Evolutionary conservation across 2,113 vertebrate species (phyloP).

Genomic region (Electrona antarctica): DNA sequence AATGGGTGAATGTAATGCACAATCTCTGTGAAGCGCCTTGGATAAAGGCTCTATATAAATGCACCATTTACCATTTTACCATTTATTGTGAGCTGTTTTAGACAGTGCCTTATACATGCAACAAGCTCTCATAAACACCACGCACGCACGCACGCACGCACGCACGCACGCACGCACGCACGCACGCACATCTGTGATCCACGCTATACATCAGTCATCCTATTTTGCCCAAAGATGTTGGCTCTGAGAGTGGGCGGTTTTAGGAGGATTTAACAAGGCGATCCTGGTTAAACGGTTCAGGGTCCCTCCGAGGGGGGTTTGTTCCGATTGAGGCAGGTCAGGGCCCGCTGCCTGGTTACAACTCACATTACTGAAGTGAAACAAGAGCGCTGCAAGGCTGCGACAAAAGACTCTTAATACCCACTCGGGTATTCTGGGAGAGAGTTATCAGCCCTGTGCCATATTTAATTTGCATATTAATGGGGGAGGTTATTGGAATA

Average conservation of each 20-base stretch:
- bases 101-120: not conserved
- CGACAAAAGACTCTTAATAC: constrained; percentile 53
- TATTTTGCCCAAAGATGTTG: constrained; percentile 40
- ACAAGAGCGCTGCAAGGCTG: constrained; percentile 47
- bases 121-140: not conserved
- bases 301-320: constrained; percentile 30
- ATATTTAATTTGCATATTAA: constrained; percentile 46
- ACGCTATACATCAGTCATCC: constrained; percentile 25
- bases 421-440: constrained; percentile 44
- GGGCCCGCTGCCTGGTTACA: constrained; percentile 47
- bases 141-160: constrained; percentile 5
- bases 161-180: constrained; percentile 7
- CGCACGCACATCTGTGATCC: not conserved
- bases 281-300: constrained; percentile 42
- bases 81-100: too few relatives aligned
- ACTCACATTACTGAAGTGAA: constrained; percentile 57
- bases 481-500: constrained; percentile 24
- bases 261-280: constrained; percentile 28
- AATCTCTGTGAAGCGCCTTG: too few relatives aligned
- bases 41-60: too few relatives aligned
- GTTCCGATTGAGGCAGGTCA: constrained; percentile 51
- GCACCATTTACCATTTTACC: too few relatives aligned
- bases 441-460: constrained; percentile 31
- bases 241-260: constrained; percentile 49
- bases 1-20: too few relatives aligned